phyloP scores from a whole-genome alignment of 2,888 invertebrate species.

The Drosophila helvetica region DNA sequence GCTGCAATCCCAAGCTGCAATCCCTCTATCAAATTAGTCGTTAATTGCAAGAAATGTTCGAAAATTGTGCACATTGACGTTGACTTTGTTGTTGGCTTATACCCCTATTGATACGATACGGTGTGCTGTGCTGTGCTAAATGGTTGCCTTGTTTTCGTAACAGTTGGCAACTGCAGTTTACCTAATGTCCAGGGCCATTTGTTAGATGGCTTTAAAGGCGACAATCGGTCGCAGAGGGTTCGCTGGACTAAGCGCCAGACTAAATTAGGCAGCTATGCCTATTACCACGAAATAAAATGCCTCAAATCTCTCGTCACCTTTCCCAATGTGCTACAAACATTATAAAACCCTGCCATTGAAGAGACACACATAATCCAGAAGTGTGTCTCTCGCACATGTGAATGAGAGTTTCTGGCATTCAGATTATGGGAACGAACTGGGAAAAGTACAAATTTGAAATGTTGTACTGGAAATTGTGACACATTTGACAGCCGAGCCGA shows the following conservation, averaged over 20 bases:
- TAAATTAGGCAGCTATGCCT: neutral
- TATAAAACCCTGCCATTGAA: slow-evolving; percentile 51
- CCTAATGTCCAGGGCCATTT: slow-evolving; percentile 57
- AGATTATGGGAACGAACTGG: slow-evolving; percentile 17
- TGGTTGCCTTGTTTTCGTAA: slow-evolving; percentile 49
- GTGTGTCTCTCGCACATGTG: slow-evolving; percentile 77
- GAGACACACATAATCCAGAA: slow-evolving; percentile 75
- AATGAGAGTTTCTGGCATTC: slow-evolving; percentile 40
- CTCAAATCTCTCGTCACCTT: slow-evolving; percentile 1
- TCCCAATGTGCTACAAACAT: slow-evolving; percentile 13
- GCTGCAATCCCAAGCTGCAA: slow-evolving; percentile 33
- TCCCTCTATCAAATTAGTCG: slow-evolving; percentile 63
- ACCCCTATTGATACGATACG: slow-evolving; percentile 26
- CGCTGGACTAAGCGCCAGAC: slow-evolving; percentile 5
- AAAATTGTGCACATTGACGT: slow-evolving; percentile 58
- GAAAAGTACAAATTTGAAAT: slow-evolving; percentile 51
- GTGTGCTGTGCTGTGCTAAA: slow-evolving; percentile 25
- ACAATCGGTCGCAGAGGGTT: slow-evolving; percentile 12
- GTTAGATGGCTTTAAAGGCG: slow-evolving; percentile 3
- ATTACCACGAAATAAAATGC: too few relatives aligned
- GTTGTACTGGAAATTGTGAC: slow-evolving; percentile 66
- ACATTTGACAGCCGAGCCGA: slow-evolving; percentile 70
- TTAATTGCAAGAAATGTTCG: slow-evolving; percentile 66
- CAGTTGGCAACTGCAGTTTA: slow-evolving; percentile 68
- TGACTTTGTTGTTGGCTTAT: slow-evolving; percentile 40